Evolutionary conservation across 2,888 invertebrate genomes (phyloP), one percentile per base, ranked within the genome.

Genomic region (Dyspetes luteomarginatus): DNA sequence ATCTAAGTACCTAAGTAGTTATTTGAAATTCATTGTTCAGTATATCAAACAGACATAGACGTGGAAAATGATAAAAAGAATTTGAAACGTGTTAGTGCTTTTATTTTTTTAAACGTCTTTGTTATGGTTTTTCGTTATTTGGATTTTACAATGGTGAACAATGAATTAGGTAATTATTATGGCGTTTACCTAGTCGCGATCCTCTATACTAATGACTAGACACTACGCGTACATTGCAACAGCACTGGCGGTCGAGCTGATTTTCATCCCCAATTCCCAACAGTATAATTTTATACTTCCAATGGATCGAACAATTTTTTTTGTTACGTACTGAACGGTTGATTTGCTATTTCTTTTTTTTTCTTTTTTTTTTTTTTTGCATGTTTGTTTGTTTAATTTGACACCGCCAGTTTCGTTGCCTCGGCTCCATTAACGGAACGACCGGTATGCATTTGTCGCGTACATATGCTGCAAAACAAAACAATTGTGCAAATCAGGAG

Each of bases 401-500:
- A 30, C 56, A 68, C 77, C 73, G 64, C 77, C 81, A 81, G 68
- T 81, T 77, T 58, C 43, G 64, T 81, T 77, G 77, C 71, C 60
- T 58, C 52, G 43, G 50, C 60, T 68, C 50, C 64, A 9, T 55
- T n/a, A 64, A 48, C 41, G 24, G 28, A 67, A 67, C 48, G 65
- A 28, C 22, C 55, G 72, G 12, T 64, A 74, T 89, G 87, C 86
- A 85, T 89, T 87, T 87, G 88, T 86, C 85, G 84, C 86, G 84
- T 80, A 87, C 45, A 72, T 62, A 60, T 72, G 75, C 75, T 89
- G 89, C 89, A 88, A 83, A 48, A 87, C 83, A 80, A 86, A 82
- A 87, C 84, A 84, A 86, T 79, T 84, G 89, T 88, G 89, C 89
- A 88, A 86, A 87, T 67, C 71, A 80, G 85, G 85, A 88, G 86